Evolutionary conservation across 2,113 vertebrate species (phyloP).

Genomic region (Aix galericulata): DNA sequence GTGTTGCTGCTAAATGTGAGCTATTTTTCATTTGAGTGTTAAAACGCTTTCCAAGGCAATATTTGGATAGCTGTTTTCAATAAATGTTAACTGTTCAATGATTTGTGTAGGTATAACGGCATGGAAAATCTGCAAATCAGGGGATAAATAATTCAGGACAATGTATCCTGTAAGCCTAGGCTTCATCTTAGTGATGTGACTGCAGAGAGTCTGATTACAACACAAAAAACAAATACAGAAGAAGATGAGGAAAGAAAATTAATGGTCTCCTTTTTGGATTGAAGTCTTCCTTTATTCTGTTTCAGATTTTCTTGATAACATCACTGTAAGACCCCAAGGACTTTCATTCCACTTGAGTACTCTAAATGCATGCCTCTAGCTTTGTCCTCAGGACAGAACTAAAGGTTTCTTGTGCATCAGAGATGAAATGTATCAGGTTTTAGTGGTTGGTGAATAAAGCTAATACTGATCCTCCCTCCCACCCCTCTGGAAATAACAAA

Average conservation of each 20-base stretch:
- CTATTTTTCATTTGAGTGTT: too few relatives aligned
- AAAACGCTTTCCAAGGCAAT: too few relatives aligned
- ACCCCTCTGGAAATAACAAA: background rate
- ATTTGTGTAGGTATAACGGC: too few relatives aligned
- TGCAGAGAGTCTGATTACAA: background rate
- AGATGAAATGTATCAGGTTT: background rate
- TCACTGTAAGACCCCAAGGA: background rate
- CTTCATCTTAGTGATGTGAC: background rate
- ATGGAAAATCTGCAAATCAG: too few relatives aligned
- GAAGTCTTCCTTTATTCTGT: background rate
- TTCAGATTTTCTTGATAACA: background rate
- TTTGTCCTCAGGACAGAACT: background rate
- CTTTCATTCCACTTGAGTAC: background rate
- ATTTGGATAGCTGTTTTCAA: too few relatives aligned
- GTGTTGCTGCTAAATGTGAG: background rate
- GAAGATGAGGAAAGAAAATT: background rate
- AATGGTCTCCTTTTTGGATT: background rate
- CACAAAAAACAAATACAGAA: background rate
- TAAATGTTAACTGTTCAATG: too few relatives aligned
- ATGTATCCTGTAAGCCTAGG: too few relatives aligned
- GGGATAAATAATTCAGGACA: too few relatives aligned
- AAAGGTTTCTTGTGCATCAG: background rate
- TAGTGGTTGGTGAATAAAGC: background rate
- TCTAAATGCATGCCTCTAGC: accelerated
- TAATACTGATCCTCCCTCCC: background rate